These are phyloP conservation scores for Bostrychus sinensis DNA, from an alignment of 2,113 vertebrate genomes.

Conservation along the genomic window DNA sequence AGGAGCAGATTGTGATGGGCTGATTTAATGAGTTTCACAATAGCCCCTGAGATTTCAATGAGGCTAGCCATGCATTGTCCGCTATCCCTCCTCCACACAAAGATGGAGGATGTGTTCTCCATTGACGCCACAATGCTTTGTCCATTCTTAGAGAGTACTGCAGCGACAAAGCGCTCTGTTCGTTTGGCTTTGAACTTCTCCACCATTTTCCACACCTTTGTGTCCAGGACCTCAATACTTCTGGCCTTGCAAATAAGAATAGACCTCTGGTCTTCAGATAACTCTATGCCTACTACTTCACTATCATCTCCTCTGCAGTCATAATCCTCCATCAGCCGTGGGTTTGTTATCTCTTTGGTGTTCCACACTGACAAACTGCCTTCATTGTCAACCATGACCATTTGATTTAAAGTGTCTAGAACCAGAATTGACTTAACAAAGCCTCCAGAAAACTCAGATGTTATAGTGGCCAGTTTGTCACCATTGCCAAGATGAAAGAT, in stretches of 20 bases:
- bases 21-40: slow-evolving; percentile 96
- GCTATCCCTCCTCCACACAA: slow-evolving; percentile 97
- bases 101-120: slow-evolving; percentile 98
- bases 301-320: slow-evolving; percentile 94
- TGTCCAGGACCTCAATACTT: slow-evolving; percentile 95
- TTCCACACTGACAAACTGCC: slow-evolving; percentile 97
- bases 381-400: slow-evolving; percentile 98
- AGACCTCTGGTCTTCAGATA: slow-evolving; percentile 96
- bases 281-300: slow-evolving; percentile 93
- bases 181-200: slow-evolving; percentile 98
- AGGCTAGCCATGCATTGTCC: slow-evolving; percentile 98
- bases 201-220: slow-evolving; percentile 92
- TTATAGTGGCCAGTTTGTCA: slow-evolving; percentile 93
- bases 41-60: slow-evolving; percentile 96
- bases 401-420: slow-evolving; percentile 91
- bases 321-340: slow-evolving; percentile 94
- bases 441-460: slow-evolving; percentile 95
- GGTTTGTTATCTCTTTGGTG: slow-evolving; percentile 91
- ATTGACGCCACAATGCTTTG: slow-evolving; percentile 98
- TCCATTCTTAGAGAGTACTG: slow-evolving; percentile 93
- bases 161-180: slow-evolving; percentile 92
- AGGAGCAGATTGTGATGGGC: slow-evolving; percentile 95
- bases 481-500: slow-evolving; percentile 96
- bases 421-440: slow-evolving; percentile 97
- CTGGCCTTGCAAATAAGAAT: slow-evolving; percentile 96